These are phyloP conservation scores for Rhaphigaster nebulosa DNA, from an alignment of 2,888 invertebrate genomes.

Conservation along the genomic window DNA sequence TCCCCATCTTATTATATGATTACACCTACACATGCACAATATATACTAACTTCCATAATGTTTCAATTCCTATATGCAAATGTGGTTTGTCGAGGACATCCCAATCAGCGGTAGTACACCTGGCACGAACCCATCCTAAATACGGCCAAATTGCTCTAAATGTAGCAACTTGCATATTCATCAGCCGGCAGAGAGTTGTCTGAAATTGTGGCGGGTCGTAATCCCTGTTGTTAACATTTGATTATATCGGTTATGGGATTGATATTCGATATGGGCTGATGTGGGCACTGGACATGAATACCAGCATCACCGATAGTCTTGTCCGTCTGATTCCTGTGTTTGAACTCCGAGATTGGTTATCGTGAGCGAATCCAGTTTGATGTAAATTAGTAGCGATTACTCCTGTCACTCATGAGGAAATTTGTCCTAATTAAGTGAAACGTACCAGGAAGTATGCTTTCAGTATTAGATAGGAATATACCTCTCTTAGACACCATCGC, in stretches of 20 bases:
- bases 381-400: neutral
- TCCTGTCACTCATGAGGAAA: neutral
- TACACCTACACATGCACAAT: neutral
- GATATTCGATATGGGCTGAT: constrained; percentile 21
- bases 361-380: neutral
- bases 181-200: neutral
- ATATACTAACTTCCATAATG: neutral
- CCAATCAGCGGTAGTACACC: neutral
- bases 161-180: constrained; percentile 26
- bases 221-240: constrained; percentile 15
- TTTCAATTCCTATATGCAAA: constrained; percentile 31
- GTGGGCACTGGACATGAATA: neutral
- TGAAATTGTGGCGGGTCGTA: neutral
- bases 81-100: neutral
- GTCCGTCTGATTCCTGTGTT: neutral
- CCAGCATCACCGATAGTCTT: neutral
- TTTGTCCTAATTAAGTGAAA: neutral
- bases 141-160: constrained; percentile 28
- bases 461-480: too few species aligned
- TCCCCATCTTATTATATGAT: neutral
- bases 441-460: neutral
- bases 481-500: neutral
- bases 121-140: neutral
- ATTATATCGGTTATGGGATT: constrained; percentile 2
- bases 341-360: neutral